Percentiles rank a stretch among this genome's conserved stretches.
These are phyloP conservation scores for Lochmaea capreae DNA, from an alignment of 2,888 invertebrate species.

Conservation along the genomic window DNA sequence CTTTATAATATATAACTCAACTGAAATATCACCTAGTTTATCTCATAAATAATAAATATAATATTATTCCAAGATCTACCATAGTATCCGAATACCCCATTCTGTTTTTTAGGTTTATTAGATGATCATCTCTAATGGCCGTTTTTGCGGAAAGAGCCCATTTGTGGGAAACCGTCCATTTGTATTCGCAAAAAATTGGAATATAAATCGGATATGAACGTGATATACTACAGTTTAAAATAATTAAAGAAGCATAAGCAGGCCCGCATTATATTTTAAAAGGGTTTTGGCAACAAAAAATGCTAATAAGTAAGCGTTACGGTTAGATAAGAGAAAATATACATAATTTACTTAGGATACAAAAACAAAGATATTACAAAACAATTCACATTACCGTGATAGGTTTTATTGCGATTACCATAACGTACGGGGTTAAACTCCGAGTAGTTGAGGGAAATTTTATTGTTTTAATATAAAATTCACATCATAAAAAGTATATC, in stretches of 20 bases:
- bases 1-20: background rate
- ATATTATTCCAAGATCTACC: background rate
- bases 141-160: slow-evolving; percentile 1
- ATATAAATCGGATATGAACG: slow-evolving; percentile 1
- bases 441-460: too few relatives aligned
- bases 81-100: background rate
- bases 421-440: too few relatives aligned
- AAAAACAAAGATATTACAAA: too few relatives aligned
- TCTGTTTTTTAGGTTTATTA: slow-evolving; percentile 3
- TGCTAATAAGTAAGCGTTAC: too few relatives aligned
- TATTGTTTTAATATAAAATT: too few relatives aligned
- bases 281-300: background rate
- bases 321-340: too few relatives aligned
- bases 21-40: background rate
- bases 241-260: slow-evolving; percentile 5
- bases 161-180: slow-evolving; percentile 2
- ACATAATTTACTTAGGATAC: too few relatives aligned
- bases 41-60: background rate
- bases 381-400: too few relatives aligned
- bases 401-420: too few relatives aligned
- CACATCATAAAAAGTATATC: too few relatives aligned
- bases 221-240: background rate
- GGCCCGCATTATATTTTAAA: background rate
- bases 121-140: slow-evolving; percentile 5
- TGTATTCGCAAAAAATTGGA: background rate